Percentiles rank a stretch among this genome's conserved stretches.
These are phyloP conservation scores for Lates japonicus DNA, from an alignment of 2,797 vertebrate species.

Conservation along the genomic window DNA sequence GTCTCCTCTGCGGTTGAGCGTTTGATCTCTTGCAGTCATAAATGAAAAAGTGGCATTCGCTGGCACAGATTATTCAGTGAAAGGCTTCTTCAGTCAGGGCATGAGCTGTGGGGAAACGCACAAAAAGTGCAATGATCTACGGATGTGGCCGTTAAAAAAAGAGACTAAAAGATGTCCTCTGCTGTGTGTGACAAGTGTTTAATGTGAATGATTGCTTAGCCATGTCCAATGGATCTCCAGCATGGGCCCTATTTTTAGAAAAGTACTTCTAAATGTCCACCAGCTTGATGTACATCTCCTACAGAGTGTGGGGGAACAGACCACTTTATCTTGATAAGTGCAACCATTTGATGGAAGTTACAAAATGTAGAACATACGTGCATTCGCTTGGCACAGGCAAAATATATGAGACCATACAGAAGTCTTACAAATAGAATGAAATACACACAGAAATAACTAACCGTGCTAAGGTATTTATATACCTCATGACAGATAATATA, in stretches of 20 bases:
- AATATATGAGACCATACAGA: conserved; percentile 22
- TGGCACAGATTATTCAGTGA: conserved; percentile 24
- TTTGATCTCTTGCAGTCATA: conserved; percentile 41
- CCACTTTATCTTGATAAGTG: conserved; percentile 72
- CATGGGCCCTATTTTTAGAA: conserved; percentile 72
- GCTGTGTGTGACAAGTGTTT: conserved; percentile 66
- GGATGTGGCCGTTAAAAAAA: conserved; percentile 16
- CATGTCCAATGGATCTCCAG: conserved; percentile 54
- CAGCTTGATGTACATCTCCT: conserved; percentile 67
- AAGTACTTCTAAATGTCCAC: conserved; percentile 70
- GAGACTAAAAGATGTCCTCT: conserved; percentile 55
- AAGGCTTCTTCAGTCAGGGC: conserved; percentile 13
- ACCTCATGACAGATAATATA: neutral
- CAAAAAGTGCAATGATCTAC: conserved; percentile 11
- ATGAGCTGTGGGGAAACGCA: conserved; percentile 1
- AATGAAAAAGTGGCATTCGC: conserved; percentile 38
- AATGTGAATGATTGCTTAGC: conserved; percentile 67
- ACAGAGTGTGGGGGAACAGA: conserved; percentile 39
- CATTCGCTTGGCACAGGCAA: conserved; percentile 15
- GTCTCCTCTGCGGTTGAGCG: neutral
- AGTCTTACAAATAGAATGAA: conserved; percentile 8
- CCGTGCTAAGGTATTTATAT: neutral
- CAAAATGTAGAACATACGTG: conserved; percentile 38
- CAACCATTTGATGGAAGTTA: conserved; percentile 55
- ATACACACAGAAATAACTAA: neutral